phyloP scores from a whole-genome alignment of 2,113 vertebrate genomes.

The Mus spicilegus region DNA sequence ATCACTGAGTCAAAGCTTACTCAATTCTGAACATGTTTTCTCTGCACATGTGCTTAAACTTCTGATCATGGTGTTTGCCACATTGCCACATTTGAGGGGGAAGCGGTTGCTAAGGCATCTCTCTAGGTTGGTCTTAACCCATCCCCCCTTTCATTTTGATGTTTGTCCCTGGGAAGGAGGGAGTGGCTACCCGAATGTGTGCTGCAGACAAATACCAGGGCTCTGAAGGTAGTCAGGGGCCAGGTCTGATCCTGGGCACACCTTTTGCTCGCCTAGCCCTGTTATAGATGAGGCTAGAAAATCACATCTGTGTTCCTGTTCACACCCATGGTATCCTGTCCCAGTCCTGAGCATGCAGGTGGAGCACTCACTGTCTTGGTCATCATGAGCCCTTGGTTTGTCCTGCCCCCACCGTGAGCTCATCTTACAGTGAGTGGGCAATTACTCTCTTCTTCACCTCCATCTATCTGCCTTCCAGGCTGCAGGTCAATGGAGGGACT shows the following conservation, averaged over 20 bases:
- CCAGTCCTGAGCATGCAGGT: not conserved
- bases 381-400: not conserved
- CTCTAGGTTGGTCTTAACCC: not conserved
- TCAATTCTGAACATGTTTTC: not conserved
- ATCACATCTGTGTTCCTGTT: not conserved
- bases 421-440: not conserved
- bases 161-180: not conserved
- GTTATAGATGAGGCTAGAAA: not conserved
- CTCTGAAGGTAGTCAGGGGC: not conserved
- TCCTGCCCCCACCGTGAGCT: not conserved
- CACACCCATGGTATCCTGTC: not conserved
- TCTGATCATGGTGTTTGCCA: not conserved
- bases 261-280: conserved; percentile 1
- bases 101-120: not conserved
- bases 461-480: not conserved
- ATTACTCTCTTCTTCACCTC: not conserved
- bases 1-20: not conserved
- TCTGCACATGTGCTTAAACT: not conserved
- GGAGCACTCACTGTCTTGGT: not conserved
- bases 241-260: not conserved
- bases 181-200: not conserved
- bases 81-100: not conserved
- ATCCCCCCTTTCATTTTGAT: not conserved
- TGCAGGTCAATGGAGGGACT: not conserved
- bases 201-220: not conserved